Evolutionary conservation across 2,888 invertebrate species (phyloP), one percentile per base, ranked within the genome.

Genomic region (Caenorhabditis sinica): DNA sequence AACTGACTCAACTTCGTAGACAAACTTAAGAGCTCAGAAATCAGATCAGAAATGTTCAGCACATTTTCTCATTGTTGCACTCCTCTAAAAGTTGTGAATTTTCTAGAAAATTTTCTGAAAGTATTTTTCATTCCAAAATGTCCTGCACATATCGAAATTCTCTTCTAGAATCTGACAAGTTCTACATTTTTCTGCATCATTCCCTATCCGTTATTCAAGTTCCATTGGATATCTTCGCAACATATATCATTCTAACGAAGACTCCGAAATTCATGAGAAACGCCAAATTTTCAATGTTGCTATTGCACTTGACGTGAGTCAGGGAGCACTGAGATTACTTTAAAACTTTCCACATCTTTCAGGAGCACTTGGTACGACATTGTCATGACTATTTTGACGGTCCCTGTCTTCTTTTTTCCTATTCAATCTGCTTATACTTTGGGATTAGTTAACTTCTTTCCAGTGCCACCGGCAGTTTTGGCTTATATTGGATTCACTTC

Each of bases 221-320:
- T 11, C 36, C 68, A 3, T 20, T 68, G 20, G 23, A 23, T 4
- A 13, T 53, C 30, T 33, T 53, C 33, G 68, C 33, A n/a, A 28
- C 36, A 1, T 68, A 68, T 36, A 36, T 53, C 0, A 65, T 65
- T 6, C 2, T 28, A 6, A 6, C 28, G n/a, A 65, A 65, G 6
- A n/a, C 65, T 1, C 68, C 68, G 13, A 68, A 36, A 23, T 15
- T 11, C 11, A 68, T 68, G 68, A n/a, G 5, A 23, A 51, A 33
- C 1, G 53, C 53, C 1, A 73, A 73, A 53, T 28, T n/a, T 25
- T 17, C 63, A 63, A 36, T 73, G 61, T 11, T 73, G 2, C 30
- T 73, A 0, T 25, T 73, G 6, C 73, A 73, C 53, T 49, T 33
- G 17, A 3, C 51, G 73, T 61, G 20, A 51, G 73, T 43, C 0